Evolutionary conservation across 2,888 invertebrate genomes (phyloP).

Genomic region (Acanthosepion pharaonis): DNA sequence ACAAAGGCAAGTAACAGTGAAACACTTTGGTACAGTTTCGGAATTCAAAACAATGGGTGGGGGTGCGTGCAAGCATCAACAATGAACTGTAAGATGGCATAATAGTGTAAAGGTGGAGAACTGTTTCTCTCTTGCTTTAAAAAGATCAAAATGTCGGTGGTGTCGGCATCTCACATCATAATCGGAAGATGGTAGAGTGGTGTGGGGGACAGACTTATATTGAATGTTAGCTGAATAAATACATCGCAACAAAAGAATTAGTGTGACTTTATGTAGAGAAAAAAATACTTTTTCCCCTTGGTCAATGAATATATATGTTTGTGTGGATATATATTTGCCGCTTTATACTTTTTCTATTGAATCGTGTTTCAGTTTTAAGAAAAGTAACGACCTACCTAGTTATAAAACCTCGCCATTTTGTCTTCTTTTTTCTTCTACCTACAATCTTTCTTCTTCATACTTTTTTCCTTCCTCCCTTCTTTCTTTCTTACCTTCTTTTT

Average conservation of each 20-base stretch:
- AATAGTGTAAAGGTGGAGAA: background rate
- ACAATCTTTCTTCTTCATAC: too few relatives aligned
- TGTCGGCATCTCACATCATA: background rate
- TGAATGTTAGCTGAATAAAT: background rate
- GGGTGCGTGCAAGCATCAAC: background rate
- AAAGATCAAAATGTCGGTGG: background rate
- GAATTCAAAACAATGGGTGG: background rate
- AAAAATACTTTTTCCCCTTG: background rate
- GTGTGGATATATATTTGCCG: background rate
- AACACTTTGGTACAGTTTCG: background rate
- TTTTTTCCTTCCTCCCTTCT: too few relatives aligned
- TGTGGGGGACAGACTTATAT: background rate
- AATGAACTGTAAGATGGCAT: background rate
- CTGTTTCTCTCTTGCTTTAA: background rate
- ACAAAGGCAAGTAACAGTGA: background rate
- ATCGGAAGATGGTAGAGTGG: background rate
- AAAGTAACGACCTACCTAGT: too few relatives aligned
- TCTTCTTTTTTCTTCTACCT: too few relatives aligned
- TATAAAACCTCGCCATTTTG: too few relatives aligned
- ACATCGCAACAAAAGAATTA: background rate
- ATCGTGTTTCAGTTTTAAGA: too few relatives aligned
- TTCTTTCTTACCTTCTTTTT: too few relatives aligned
- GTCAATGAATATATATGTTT: background rate
- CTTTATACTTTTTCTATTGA: too few relatives aligned
- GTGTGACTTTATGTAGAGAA: background rate